Base-by-base conservation (phyloP, 1,140 invertebrate species). In the Venustaconcha ellipsiformis region DNA sequence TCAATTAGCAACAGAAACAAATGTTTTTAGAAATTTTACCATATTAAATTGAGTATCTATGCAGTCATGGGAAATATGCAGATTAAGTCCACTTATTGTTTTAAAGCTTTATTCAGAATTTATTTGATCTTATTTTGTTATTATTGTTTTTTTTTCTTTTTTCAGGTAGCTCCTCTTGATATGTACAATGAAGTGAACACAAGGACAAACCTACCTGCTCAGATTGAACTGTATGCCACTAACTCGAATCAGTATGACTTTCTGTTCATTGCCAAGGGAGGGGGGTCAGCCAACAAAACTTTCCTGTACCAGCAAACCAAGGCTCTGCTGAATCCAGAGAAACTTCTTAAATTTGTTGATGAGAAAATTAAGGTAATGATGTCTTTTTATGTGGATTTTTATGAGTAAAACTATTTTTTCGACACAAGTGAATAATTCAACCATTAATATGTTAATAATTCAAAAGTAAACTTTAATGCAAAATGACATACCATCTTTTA, bases 241-340 rank as follows among this genome's bases (percentile, higher is more conserved):
- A 75, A 83, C 18, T 84, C 84, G 8, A 82, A 82, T 60, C 83
- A 88, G 71, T 91, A 90, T 78, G 86, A 91, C 70, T 91, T 91
- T 76, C 84, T 90, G 59, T 91, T 90, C 78, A 86, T 91, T 23
- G 89, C 90, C 55, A 91, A 91, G 83, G 90, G 90, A 57, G 90
- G 90, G 14, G 90, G 90, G 2, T 91, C 90, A 1, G 90, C 90
- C 20, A 91, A 91, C 78, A 91, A 91, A 79, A 87, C 88, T 14
- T 91, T 88, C 76, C 82, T 91, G 5, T 91, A 82, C 74, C 90
- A 91, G 77, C 89, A 91, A 76, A 91, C 90, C 13, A 90, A 90
- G 78, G 89, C 89, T 57, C 69, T 90, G 20, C 81, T 91, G 23
- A 90, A 90, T 78, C 89, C 88, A 26, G 89, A 90, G 64, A 90